Evolutionary conservation across 2,888 invertebrate genomes (phyloP).

Genomic region (Drosophila dives): DNA sequence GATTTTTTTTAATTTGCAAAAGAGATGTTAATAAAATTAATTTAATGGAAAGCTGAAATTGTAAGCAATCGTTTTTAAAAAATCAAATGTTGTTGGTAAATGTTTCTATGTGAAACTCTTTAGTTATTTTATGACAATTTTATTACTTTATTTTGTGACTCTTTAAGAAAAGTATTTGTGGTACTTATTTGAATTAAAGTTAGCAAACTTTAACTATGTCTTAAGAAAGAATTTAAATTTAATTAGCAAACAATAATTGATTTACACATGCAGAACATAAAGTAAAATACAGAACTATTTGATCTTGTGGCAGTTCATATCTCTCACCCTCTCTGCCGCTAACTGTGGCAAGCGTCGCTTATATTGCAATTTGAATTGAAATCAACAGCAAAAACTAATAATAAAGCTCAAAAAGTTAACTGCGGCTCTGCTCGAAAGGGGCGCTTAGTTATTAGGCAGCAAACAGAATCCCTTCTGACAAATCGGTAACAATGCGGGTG

Average conservation of each 20-base stretch:
- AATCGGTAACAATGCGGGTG: slow-evolving; percentile 65
- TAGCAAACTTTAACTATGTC: background rate
- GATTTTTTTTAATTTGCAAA: background rate
- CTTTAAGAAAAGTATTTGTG: background rate
- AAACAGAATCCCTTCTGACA: slow-evolving; percentile 20
- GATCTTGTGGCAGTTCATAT: slow-evolving; percentile 3
- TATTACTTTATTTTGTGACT: background rate
- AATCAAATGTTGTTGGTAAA: background rate
- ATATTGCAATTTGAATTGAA: slow-evolving; percentile 79
- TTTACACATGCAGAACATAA: slow-evolving; percentile 16
- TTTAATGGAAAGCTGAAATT: background rate
- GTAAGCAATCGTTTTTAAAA: background rate
- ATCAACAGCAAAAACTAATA: slow-evolving; percentile 81
- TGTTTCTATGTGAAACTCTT: background rate
- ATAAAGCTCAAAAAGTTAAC: slow-evolving; percentile 68
- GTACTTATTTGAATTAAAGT: background rate
- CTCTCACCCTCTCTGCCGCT: slow-evolving; percentile 39
- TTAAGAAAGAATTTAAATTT: background rate
- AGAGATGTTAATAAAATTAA: background rate
- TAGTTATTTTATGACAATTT: background rate
- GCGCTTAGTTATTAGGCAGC: slow-evolving; percentile 19
- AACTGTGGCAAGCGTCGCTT: slow-evolving; percentile 53
- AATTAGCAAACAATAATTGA: background rate
- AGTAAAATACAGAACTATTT: slow-evolving; percentile 10
- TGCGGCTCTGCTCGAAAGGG: slow-evolving; percentile 18